Conservation (phyloP, 2,888 invertebrate genomes). For the Prenolepis imparis region DNA sequence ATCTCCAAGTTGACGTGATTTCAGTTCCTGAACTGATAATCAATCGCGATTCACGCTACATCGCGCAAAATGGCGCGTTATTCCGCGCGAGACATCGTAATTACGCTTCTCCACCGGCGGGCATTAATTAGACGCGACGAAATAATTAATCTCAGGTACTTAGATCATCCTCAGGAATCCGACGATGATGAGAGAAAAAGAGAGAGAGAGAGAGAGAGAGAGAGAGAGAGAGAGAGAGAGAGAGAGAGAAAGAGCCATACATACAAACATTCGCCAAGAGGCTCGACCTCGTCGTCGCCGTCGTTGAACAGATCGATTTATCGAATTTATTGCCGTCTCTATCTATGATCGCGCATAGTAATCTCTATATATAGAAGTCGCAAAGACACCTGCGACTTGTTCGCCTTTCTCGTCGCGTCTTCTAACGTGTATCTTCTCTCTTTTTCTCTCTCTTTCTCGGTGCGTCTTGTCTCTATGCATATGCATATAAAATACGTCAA, state of each 20-base stretch:
- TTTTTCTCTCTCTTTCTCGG: background rate
- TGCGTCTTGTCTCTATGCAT: background rate
- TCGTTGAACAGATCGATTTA: slow-evolving; percentile 72
- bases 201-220: background rate
- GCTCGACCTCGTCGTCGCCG: slow-evolving; percentile 61
- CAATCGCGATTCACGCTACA: slow-evolving; percentile 45
- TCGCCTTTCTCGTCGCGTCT: slow-evolving; percentile 36
- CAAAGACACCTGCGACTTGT: slow-evolving; percentile 67
- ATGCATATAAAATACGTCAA: slow-evolving; percentile 19
- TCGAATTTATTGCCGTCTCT: slow-evolving; percentile 74
- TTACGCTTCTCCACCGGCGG: slow-evolving; percentile 67
- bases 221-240: too few relatives aligned
- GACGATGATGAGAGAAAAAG: background rate
- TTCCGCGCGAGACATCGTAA: slow-evolving; percentile 62
- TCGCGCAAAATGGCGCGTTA: slow-evolving; percentile 52
- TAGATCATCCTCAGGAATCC: slow-evolving; percentile 77
- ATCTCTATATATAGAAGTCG: slow-evolving; percentile 77
- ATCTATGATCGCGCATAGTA: slow-evolving; percentile 67
- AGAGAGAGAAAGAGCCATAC: background rate
- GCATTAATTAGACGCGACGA: slow-evolving; percentile 80
- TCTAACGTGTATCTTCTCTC: background rate
- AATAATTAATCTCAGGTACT: slow-evolving; percentile 79
- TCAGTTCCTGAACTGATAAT: slow-evolving; percentile 41
- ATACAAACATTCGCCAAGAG: slow-evolving; percentile 45
- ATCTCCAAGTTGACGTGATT: slow-evolving; percentile 24